Percentiles rank a stretch among this genome's conserved stretches.
phyloP scores from a whole-genome alignment of 2,888 invertebrate genomes.

The Athalia cordata region DNA sequence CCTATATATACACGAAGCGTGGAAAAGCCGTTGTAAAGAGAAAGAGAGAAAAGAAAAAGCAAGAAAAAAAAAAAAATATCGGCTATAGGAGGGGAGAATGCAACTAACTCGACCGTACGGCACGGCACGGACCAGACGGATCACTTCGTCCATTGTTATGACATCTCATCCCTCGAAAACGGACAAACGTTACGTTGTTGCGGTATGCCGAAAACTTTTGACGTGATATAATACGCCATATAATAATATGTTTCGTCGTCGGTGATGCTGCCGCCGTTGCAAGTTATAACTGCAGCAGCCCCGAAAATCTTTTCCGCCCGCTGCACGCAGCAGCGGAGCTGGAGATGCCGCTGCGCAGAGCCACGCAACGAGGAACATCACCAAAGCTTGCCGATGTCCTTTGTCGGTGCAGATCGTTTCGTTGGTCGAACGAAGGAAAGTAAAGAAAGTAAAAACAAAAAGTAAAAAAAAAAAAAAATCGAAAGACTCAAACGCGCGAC shows the following conservation, averaged over 20 bases:
- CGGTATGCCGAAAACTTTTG: background rate
- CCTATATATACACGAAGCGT: background rate
- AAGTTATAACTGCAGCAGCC: background rate
- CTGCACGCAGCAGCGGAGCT: background rate
- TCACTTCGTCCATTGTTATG: constrained; percentile 20
- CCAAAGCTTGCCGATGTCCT: constrained; percentile 62
- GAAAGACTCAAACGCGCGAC: constrained; percentile 34
- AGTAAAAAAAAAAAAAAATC: constrained; percentile 26
- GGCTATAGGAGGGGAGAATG: too few relatives aligned
- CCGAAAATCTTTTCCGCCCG: background rate
- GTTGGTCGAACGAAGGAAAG: constrained; percentile 51
- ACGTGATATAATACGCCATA: background rate
- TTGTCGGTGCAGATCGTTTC: constrained; percentile 67
- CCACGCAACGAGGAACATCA: background rate
- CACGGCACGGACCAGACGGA: background rate
- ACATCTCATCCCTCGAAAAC: constrained; percentile 1
- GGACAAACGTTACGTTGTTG: background rate
- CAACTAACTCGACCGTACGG: background rate
- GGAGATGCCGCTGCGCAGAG: too few relatives aligned
- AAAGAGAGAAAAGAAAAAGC: background rate
- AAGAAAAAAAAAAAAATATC: background rate
- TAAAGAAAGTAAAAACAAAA: constrained; percentile 37
- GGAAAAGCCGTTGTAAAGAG: constrained; percentile 1
- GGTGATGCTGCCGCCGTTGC: background rate
- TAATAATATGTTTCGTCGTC: too few relatives aligned